Conservation (phyloP, 2,113 vertebrate genomes). For the Podilymbus podiceps region DNA sequence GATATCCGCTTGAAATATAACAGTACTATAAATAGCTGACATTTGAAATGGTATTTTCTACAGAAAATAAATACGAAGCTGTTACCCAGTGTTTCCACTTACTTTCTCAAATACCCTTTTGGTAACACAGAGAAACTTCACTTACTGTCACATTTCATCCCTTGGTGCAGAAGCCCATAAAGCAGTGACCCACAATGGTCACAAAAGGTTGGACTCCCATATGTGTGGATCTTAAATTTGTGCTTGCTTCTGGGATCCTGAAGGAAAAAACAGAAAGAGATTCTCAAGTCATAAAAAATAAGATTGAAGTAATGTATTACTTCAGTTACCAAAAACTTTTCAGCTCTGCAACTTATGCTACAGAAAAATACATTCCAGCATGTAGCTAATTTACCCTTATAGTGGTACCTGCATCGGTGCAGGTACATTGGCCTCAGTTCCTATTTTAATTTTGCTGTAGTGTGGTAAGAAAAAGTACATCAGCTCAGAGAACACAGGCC, state of each 20-base stretch:
- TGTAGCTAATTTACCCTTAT: accelerated
- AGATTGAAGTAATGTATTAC: not conserved
- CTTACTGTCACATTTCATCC: constrained; percentile 99
- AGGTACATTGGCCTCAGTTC: accelerated
- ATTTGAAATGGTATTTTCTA: constrained; percentile 45
- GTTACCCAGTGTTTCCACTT: not conserved
- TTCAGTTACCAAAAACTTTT: not conserved
- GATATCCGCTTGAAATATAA: constrained; percentile 18
- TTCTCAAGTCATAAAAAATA: not conserved
- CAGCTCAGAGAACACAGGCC: not conserved
- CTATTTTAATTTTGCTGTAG: not conserved
- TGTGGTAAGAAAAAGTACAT: not conserved
- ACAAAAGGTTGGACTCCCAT: constrained; percentile 96
- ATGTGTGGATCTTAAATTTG: constrained; percentile 98
- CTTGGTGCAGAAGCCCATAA: constrained; percentile 95
- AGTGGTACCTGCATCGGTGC: accelerated
- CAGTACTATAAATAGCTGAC: constrained; percentile 36
- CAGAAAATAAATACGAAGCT: not conserved
- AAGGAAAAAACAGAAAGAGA: not conserved
- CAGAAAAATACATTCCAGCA: not conserved
- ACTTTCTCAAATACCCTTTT: not conserved
- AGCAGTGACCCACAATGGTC: constrained; percentile 96
- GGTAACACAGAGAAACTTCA: constrained; percentile 2
- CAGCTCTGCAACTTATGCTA: not conserved
- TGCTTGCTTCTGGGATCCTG: constrained; percentile 98